A percentile compares a stretch with the other conserved stretches of the same genome.
Conservation (phyloP, 2,888 invertebrate genomes). For the Drosophila pegasa region DNA sequence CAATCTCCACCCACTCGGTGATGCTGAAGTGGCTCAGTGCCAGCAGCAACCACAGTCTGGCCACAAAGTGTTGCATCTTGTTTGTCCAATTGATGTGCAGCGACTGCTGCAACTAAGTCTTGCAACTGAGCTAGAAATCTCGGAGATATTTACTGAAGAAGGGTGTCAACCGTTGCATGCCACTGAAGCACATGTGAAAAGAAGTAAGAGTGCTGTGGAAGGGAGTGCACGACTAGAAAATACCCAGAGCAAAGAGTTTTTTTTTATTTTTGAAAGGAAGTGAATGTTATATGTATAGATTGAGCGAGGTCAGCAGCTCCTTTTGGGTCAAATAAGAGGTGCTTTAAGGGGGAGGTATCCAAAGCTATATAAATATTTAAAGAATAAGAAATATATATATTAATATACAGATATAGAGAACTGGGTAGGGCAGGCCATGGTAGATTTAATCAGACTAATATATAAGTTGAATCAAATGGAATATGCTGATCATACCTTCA, state of each 20-base stretch:
- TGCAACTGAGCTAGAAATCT: conserved; percentile 10
- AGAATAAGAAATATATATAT: too few species aligned
- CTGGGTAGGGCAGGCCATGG: too few species aligned
- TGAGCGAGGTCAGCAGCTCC: too few species aligned
- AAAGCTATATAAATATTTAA: too few species aligned
- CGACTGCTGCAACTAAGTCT: conserved; percentile 31
- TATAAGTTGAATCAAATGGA: too few species aligned
- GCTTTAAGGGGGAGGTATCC: too few species aligned
- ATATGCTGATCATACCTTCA: too few species aligned
- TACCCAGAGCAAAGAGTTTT: neutral
- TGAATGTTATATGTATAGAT: too few species aligned
- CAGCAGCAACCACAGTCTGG: conserved; percentile 36
- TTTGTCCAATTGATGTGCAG: neutral
- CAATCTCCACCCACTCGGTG: conserved; percentile 64
- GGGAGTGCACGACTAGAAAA: neutral
- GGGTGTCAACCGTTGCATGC: conserved; percentile 67
- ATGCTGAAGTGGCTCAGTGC: conserved; percentile 23
- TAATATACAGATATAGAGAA: too few species aligned
- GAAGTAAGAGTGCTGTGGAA: neutral
- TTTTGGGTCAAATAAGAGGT: too few species aligned
- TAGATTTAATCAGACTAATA: too few species aligned
- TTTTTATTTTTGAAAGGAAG: neutral
- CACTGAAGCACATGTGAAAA: conserved; percentile 23
- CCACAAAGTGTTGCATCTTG: conserved; percentile 47
- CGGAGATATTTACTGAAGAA: conserved; percentile 22